phyloP scores from a whole-genome alignment of 2,888 invertebrate genomes.

The Cerastis leucographa region DNA sequence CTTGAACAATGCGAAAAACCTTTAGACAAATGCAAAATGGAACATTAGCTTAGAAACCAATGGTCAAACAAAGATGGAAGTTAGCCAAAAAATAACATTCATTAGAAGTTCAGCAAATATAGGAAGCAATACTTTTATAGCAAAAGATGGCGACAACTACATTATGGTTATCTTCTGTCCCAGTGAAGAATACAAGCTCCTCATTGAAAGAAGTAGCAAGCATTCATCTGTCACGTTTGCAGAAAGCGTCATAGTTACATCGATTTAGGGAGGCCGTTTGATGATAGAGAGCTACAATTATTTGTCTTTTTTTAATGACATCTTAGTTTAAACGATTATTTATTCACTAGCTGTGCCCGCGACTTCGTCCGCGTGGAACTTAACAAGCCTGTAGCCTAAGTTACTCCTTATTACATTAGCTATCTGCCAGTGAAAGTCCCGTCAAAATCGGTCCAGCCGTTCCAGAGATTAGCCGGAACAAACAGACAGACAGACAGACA shows the following conservation, averaged over 20 bases:
- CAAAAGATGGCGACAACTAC: not conserved
- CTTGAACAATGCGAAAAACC: not conserved
- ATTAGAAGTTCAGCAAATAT: not conserved
- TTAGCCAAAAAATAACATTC: conserved; percentile 16
- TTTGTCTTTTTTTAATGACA: not conserved
- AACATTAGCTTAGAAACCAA: not conserved
- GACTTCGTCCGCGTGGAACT: too few species aligned
- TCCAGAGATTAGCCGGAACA: too few species aligned
- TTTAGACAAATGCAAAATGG: not conserved
- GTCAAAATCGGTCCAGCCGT: too few species aligned
- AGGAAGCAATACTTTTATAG: not conserved
- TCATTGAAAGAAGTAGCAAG: not conserved
- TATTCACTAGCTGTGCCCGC: too few species aligned
- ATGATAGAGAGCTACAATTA: not conserved
- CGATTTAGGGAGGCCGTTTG: not conserved
- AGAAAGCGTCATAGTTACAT: not conserved
- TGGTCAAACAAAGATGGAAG: conserved; percentile 18
- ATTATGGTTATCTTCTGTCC: not conserved
- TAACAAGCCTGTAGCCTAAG: too few species aligned
- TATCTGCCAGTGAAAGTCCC: too few species aligned
- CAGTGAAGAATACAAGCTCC: not conserved
- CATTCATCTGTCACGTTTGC: not conserved
- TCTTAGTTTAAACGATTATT: not conserved
- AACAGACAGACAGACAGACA: too few species aligned
- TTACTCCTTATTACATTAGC: too few species aligned